Conservation (phyloP, 2,113 vertebrate species). For the Pachyramphus minor region DNA sequence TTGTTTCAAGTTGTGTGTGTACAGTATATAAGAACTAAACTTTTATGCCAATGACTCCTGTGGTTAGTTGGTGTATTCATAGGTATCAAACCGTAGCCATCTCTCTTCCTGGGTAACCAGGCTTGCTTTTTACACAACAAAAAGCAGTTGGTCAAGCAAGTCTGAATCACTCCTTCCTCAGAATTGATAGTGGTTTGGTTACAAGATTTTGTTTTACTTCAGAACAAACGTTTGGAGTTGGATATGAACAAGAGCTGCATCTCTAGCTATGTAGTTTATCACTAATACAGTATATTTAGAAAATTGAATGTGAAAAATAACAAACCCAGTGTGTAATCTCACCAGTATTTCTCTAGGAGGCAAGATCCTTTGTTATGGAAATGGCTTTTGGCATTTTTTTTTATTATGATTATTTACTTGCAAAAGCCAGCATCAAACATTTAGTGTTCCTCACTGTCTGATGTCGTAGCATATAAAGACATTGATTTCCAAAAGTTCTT, state of each 20-base stretch:
- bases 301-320: conserved; percentile 46
- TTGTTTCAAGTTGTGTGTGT: conserved; percentile 66
- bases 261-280: conserved; percentile 58
- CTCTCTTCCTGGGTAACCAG: conserved; percentile 45
- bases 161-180: conserved; percentile 54
- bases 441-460: conserved; percentile 41
- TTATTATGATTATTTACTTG: too few relatives aligned
- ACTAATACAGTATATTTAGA: conserved; percentile 46
- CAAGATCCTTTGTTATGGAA: conserved; percentile 42
- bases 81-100: conserved; percentile 62
- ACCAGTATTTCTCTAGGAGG: conserved; percentile 68
- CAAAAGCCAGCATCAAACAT: conserved; percentile 63
- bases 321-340: conserved; percentile 57
- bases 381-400: conserved; percentile 20
- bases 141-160: conserved; percentile 40
- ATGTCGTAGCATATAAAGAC: not conserved
- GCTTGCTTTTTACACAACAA: conserved; percentile 44
- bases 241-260: conserved; percentile 61
- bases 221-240: conserved; percentile 42
- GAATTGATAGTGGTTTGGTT: conserved; percentile 47
- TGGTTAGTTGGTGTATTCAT: conserved; percentile 61
- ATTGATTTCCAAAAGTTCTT: not conserved
- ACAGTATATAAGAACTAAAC: conserved; percentile 67
- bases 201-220: conserved; percentile 36
- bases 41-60: conserved; percentile 65